Base-by-base conservation (phyloP, 2,113 vertebrate species). In the Sisor rabdophorus region DNA sequence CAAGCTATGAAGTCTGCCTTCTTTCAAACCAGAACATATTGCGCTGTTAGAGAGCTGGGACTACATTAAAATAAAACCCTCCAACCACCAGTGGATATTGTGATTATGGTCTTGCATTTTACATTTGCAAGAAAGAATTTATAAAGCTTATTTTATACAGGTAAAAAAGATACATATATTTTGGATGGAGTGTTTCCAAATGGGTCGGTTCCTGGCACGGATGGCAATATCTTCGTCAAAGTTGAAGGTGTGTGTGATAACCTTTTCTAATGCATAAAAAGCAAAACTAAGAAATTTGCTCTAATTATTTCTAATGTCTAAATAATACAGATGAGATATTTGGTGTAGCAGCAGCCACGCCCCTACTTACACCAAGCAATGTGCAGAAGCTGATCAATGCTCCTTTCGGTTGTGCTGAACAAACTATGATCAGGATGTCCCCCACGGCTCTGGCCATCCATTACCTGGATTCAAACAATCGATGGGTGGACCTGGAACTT, bases 381-480 rank as follows among this genome's bases (percentile, higher is more conserved):
- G 71, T 94, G 48, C 24, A 74, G 2, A 8, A 20, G 0, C 84
- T 94, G 64, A 88, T 95, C 17, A 30, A 2, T 0, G 79, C 92
- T 4, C 94, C 94, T 0, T 0, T 0, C 0, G 94, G 94, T 24
- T 95, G 94, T 11, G 90, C 81, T 2, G 93, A 95, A 30, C 95
- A 96, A 84, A 95, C 95, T 19, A 93, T 91, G 89, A 0, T 78
- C 2, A 0, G 0, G 4, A 65, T 95, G 79, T 86, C 90, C 2
- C 94, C 94, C 0, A 92, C 92, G 0, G 82, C 85, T n/a, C 84
- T 91, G 6, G 92, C 94, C 0, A 75, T 93, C 12, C 89, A 83
- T 0, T 96, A 95, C 84, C 87, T 95, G 75, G 95, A 96, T 80
- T 75, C 85, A 65, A 92, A 87, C 0, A 80, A 92, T 1, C 89